phyloP scores from a whole-genome alignment of 2,113 vertebrate species.

The Varanus komodoensis region DNA sequence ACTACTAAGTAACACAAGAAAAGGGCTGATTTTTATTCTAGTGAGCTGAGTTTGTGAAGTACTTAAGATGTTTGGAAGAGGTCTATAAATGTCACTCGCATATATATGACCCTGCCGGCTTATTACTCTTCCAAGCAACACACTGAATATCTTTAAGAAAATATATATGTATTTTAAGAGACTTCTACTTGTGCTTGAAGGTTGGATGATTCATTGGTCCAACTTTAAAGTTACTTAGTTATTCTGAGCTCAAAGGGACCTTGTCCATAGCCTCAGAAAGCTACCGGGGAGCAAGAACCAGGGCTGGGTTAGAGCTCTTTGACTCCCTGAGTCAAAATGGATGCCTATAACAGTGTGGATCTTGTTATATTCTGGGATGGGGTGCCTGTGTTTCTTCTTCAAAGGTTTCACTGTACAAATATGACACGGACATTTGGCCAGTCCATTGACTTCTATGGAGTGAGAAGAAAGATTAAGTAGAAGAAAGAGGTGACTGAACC shows the following conservation, averaged over 20 bases:
- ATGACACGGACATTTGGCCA: not conserved
- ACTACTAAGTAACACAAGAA: slow-evolving; percentile 2
- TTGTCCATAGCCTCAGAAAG: not conserved
- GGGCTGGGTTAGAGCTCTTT: too few relatives aligned
- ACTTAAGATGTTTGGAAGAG: slow-evolving; percentile 38
- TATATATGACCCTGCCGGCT: not conserved
- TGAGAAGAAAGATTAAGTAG: too few relatives aligned
- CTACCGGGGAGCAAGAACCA: not conserved
- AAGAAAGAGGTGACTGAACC: too few relatives aligned
- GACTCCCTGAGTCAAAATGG: not conserved
- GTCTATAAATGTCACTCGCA: slow-evolving; percentile 22
- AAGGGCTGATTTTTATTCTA: not conserved
- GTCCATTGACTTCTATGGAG: not conserved
- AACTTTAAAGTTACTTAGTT: slow-evolving; percentile 36
- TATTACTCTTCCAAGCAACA: slow-evolving; percentile 24
- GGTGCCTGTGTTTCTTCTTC: not conserved
- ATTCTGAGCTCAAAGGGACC: slow-evolving; percentile 31
- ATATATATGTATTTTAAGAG: slow-evolving; percentile 14
- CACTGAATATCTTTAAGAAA: slow-evolving; percentile 22
- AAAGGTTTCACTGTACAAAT: not conserved
- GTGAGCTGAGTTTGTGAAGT: slow-evolving; percentile 8
- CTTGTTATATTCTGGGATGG: too few relatives aligned
- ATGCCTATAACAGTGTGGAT: too few relatives aligned
- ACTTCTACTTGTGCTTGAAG: slow-evolving; percentile 20
- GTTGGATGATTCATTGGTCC: slow-evolving; percentile 14